These are phyloP conservation scores for Euura saliciscinereae DNA, from an alignment of 1,140 invertebrate species.

Conservation along the genomic window DNA sequence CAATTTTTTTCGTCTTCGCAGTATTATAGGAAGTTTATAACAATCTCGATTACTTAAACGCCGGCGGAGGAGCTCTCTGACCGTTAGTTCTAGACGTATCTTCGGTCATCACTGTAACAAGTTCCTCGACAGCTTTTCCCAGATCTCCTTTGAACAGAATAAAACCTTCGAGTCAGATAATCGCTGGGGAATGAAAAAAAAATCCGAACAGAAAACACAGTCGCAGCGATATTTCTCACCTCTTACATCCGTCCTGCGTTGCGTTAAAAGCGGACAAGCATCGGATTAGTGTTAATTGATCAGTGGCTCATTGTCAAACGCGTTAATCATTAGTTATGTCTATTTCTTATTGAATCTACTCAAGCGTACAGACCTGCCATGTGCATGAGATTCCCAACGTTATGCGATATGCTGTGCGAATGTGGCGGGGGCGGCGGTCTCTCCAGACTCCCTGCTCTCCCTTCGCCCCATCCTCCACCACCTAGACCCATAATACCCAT, in stretches of 20 bases:
- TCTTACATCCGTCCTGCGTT: constrained; percentile 30
- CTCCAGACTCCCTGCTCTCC: constrained; percentile 66
- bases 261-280: not conserved
- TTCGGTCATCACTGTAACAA: constrained; percentile 88
- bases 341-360: constrained; percentile 2
- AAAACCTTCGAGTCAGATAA: constrained; percentile 18
- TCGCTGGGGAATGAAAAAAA: not conserved
- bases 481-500: constrained; percentile 35
- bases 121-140: constrained; percentile 81
- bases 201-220: not conserved
- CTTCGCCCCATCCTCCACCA: constrained; percentile 59
- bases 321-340: not conserved
- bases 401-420: constrained; percentile 68
- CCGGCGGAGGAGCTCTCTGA: constrained; percentile 51
- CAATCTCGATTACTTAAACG: constrained; percentile 49
- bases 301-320: not conserved
- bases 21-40: constrained; percentile 9
- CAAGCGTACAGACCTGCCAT: constrained; percentile 71
- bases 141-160: constrained; percentile 69
- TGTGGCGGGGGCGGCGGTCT: constrained; percentile 70
- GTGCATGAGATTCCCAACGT: constrained; percentile 82
- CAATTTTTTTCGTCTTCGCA: constrained; percentile 21
- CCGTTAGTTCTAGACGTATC: constrained; percentile 60
- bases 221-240: constrained; percentile 17
- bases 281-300: not conserved